Conservation (phyloP, 2,797 vertebrate genomes). For the Monodelphis domestica region DNA sequence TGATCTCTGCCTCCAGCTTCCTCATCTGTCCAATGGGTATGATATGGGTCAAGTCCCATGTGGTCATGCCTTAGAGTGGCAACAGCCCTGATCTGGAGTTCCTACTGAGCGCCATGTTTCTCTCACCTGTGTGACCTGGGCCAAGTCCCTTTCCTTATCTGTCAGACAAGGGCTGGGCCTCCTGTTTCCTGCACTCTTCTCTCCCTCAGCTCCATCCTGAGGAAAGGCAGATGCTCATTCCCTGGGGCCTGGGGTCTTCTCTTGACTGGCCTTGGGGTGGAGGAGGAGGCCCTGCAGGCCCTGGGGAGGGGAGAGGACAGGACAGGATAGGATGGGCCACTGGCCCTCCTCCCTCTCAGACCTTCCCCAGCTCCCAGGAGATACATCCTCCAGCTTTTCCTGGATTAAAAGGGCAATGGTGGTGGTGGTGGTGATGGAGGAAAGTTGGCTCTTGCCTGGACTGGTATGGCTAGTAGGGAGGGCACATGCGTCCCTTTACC, state of each 20-base stretch:
- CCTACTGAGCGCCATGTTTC: too few species aligned
- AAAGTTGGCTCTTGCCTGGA: too few species aligned
- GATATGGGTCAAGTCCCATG: background rate
- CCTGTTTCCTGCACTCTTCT: too few species aligned
- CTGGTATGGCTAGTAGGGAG: background rate
- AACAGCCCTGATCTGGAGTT: background rate
- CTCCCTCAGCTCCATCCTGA: too few species aligned
- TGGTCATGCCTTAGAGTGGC: too few species aligned
- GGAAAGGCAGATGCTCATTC: background rate
- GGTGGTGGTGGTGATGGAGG: conserved; percentile 48
- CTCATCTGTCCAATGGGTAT: background rate
- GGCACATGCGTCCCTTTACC: conserved; percentile 32
- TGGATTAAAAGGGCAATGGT: conserved; percentile 5
- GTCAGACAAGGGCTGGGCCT: background rate
- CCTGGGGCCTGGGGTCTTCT: background rate
- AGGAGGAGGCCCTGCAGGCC: background rate
- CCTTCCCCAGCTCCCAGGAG: background rate
- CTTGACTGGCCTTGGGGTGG: background rate
- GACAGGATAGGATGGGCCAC: background rate
- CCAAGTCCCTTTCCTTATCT: background rate
- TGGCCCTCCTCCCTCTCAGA: background rate
- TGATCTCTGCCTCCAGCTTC: background rate
- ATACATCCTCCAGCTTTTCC: conserved; percentile 6
- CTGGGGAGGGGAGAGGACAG: background rate
- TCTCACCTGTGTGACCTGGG: background rate